These are phyloP conservation scores for Campylomormyrus numenius DNA, from an alignment of 2,113 vertebrate genomes.

Conservation along the genomic window DNA sequence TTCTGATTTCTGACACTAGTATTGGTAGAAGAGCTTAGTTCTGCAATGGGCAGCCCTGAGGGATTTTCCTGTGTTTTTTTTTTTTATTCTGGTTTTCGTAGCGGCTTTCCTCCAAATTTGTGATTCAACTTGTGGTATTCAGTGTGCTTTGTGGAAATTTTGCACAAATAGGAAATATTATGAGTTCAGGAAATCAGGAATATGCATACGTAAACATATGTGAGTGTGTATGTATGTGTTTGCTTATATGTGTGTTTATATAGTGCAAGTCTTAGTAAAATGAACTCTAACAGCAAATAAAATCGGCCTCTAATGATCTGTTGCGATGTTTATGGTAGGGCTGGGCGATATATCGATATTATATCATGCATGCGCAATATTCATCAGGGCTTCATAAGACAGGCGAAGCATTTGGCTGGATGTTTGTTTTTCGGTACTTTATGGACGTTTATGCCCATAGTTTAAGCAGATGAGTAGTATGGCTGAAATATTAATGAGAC, in stretches of 20 bases:
- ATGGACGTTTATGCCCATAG: background rate
- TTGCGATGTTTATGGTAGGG: background rate
- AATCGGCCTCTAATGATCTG: background rate
- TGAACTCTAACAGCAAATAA: background rate
- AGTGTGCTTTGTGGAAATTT: background rate
- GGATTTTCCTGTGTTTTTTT: background rate
- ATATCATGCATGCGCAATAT: background rate
- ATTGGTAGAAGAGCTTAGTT: background rate
- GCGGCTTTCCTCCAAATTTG: background rate
- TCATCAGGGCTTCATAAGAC: background rate
- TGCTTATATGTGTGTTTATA: background rate
- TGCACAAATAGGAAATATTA: background rate
- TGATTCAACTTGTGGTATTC: background rate
- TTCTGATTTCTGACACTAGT: background rate
- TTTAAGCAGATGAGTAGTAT: background rate
- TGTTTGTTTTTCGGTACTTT: background rate
- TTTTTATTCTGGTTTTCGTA: background rate
- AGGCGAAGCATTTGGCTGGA: background rate
- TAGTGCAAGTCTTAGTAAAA: background rate
- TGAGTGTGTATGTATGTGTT: background rate
- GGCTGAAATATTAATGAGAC: background rate
- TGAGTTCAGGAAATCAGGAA: background rate
- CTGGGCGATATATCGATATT: background rate
- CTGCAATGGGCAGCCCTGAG: background rate
- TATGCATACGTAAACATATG: no score